These are phyloP conservation scores for Falco columbarius DNA, from an alignment of 2,797 vertebrate genomes.

Conservation along the genomic window DNA sequence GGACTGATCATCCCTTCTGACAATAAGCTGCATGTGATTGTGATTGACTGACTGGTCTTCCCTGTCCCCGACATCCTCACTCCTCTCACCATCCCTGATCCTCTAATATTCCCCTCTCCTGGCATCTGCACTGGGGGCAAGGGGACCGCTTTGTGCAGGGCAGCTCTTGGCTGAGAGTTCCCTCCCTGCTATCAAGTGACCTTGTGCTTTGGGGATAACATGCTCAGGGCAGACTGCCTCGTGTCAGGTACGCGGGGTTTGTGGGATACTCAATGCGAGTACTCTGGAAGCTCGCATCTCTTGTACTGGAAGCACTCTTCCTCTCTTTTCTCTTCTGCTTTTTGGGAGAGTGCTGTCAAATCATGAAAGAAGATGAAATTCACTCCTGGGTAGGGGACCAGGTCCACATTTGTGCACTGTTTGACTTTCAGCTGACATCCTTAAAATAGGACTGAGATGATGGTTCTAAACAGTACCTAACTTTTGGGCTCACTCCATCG, in stretches of 20 bases:
- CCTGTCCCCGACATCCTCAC: neutral
- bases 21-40: neutral
- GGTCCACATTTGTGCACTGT: neutral
- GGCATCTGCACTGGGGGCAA: neutral
- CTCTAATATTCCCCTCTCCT: neutral
- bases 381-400: neutral
- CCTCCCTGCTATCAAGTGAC: slow-evolving; percentile 53
- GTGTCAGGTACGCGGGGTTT: fast-evolving
- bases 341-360: neutral
- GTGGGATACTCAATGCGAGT: neutral
- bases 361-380: neutral
- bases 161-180: neutral
- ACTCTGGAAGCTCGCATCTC: neutral
- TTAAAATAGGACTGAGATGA: neutral
- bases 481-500: neutral
- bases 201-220: slow-evolving; percentile 56
- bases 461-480: fast-evolving
- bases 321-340: neutral
- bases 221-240: neutral
- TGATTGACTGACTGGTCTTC: neutral
- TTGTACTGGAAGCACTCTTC: neutral
- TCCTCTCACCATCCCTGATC: neutral
- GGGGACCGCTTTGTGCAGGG: neutral
- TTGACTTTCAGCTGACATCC: neutral
- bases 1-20: neutral